phyloP scores from a whole-genome alignment of 2,888 invertebrate genomes.

The Calameuta filiformis region DNA sequence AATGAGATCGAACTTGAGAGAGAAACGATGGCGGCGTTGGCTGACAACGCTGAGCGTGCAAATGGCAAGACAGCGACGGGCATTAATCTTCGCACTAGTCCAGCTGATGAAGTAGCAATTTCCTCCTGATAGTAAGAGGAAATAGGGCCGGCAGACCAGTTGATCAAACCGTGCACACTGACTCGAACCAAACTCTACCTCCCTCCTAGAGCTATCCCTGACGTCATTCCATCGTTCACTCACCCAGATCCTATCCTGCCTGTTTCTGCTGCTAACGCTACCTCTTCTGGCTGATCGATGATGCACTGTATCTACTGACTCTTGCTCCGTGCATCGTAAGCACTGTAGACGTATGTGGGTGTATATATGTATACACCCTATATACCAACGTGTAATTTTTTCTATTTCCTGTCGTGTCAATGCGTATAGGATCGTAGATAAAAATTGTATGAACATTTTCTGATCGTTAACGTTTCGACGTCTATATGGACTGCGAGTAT shows the following conservation, averaged over 20 bases:
- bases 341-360: background rate
- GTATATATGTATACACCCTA: too few relatives aligned
- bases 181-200: conserved; percentile 24
- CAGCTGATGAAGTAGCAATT: conserved; percentile 63
- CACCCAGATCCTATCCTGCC: conserved; percentile 32
- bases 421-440: background rate
- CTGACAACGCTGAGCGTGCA: conserved; percentile 8
- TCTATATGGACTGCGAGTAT: background rate
- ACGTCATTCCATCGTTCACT: conserved; percentile 2
- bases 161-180: conserved; percentile 49
- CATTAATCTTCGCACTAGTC: conserved; percentile 49
- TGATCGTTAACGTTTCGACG: background rate
- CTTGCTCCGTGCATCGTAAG: background rate
- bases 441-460: background rate
- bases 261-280: conserved; percentile 38
- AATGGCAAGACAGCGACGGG: conserved; percentile 46
- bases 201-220: background rate
- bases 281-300: conserved; percentile 44
- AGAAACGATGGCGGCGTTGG: background rate
- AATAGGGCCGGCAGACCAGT: conserved; percentile 59
- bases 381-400: background rate
- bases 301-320: conserved; percentile 39
- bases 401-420: background rate
- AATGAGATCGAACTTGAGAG: background rate
- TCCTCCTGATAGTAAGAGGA: conserved; percentile 60